Evolutionary conservation across 1,140 invertebrate species (phyloP).

Genomic region (Brachionus plicatilis): DNA sequence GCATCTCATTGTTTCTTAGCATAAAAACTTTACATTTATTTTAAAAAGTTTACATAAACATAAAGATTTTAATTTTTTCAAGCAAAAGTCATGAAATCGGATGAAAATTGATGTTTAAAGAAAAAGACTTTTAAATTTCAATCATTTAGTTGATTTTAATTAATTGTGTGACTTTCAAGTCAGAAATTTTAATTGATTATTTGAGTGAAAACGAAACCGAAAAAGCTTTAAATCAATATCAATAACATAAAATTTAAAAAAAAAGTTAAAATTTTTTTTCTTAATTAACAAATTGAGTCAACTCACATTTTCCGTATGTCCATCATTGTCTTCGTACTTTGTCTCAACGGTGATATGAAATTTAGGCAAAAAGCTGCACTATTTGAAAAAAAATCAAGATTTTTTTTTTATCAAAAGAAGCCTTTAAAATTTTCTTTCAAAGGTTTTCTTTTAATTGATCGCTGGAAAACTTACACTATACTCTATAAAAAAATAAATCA

Average conservation of each 20-base stretch:
- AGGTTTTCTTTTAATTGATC: neutral
- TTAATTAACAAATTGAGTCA: neutral
- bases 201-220: too few relatives aligned
- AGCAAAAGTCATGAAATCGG: neutral
- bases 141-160: neutral
- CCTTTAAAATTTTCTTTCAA: neutral
- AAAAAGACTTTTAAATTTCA: constrained; percentile 41
- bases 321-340: constrained; percentile 81
- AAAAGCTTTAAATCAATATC: too few relatives aligned
- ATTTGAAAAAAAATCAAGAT: constrained; percentile 45
- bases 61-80: neutral
- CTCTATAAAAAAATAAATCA: neutral
- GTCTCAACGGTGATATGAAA: constrained; percentile 80
- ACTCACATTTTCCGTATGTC: constrained; percentile 78
- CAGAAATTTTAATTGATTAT: neutral
- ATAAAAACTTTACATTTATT: neutral
- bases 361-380: constrained; percentile 87
- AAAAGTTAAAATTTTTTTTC: too few relatives aligned
- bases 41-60: neutral
- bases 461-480: neutral
- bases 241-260: too few relatives aligned
- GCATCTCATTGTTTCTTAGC: neutral
- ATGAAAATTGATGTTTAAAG: neutral
- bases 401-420: neutral
- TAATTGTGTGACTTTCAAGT: neutral